Conservation (phyloP, 2,888 invertebrate species). For the Melanchra persicariae region DNA sequence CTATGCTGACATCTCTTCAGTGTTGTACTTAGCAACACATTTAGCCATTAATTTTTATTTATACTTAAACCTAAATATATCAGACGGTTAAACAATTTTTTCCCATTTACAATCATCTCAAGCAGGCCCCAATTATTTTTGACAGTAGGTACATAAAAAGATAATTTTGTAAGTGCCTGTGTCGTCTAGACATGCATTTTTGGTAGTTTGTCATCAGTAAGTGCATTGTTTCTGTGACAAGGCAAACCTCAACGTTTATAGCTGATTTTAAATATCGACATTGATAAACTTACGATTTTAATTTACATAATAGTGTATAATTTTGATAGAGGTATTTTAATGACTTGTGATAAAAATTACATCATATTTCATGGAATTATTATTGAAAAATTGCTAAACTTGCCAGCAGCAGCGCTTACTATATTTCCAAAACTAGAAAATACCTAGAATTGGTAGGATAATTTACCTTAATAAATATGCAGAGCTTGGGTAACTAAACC, state of each 20-base stretch:
- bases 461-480: no score
- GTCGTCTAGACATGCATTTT: constrained; percentile 18
- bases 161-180: constrained; percentile 2
- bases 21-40: no score
- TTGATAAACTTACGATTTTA: constrained; percentile 38
- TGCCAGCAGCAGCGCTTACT: background rate
- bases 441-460: no score
- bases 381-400: background rate
- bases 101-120: background rate
- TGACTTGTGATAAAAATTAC: background rate
- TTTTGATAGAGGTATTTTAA: background rate
- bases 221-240: constrained; percentile 68
- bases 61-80: no score
- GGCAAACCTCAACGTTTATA: constrained; percentile 64
- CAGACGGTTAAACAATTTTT: background rate
- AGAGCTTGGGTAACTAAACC: no score
- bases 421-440: background rate
- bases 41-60: no score
- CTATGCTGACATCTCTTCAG: no score
- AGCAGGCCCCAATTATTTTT: background rate
- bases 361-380: background rate
- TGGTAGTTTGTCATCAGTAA: constrained; percentile 33
- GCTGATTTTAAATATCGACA: constrained; percentile 59
- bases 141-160: background rate
- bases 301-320: constrained; percentile 18